Evolutionary conservation across 2,797 vertebrate species (phyloP).

Genomic region (Acanthurus lineatus): DNA sequence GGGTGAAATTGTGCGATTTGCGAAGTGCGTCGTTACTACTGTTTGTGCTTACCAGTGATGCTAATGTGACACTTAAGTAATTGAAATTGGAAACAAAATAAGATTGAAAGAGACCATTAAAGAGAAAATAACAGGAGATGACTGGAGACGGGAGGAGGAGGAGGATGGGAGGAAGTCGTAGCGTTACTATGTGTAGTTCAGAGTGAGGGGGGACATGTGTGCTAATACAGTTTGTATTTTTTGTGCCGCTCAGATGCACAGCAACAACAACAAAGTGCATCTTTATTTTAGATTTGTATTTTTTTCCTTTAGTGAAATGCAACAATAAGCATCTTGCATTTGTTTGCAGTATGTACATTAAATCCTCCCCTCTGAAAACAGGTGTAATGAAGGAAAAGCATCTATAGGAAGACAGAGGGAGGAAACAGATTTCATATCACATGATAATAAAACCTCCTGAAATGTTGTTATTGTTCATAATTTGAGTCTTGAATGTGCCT

Average conservation of each 20-base stretch:
- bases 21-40: constrained; percentile 48
- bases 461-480: constrained; percentile 52
- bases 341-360: constrained; percentile 13
- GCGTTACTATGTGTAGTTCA: constrained; percentile 43
- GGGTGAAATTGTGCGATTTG: constrained; percentile 30
- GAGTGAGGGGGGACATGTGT: constrained; percentile 38
- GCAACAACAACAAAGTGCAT: constrained; percentile 43
- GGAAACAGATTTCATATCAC: constrained; percentile 1
- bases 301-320: constrained; percentile 1
- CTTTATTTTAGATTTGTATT: neutral
- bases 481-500: constrained; percentile 44
- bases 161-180: constrained; percentile 14
- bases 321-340: constrained; percentile 10
- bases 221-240: constrained; percentile 58
- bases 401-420: neutral
- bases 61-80: constrained; percentile 55
- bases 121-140: constrained; percentile 16
- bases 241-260: constrained; percentile 38
- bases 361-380: constrained; percentile 20
- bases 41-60: constrained; percentile 50
- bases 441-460: constrained; percentile 12
- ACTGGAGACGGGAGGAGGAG: constrained; percentile 2
- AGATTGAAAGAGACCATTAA: constrained; percentile 46
- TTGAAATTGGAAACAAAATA: constrained; percentile 64
- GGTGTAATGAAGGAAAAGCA: neutral